Base-by-base conservation (phyloP, 1,140 invertebrate species). In the Spodoptera litura region DNA sequence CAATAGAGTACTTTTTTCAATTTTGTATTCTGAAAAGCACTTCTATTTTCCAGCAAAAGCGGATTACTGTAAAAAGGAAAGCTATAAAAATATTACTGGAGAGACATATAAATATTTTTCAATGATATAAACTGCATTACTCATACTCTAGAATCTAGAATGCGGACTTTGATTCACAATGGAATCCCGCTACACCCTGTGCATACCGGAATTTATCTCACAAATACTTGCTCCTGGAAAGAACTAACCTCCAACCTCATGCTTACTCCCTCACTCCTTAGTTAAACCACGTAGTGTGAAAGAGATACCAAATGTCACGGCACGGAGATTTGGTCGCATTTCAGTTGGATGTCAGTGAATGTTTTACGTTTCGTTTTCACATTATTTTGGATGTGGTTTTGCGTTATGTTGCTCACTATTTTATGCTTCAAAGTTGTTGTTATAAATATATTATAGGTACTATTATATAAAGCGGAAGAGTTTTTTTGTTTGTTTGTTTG, bases 201-300 rank as follows among this genome's bases (percentile, higher is more conserved):
- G 56, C 71, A 73, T 73, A 73, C 71, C 71, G 71, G 71, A 73
- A 61, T 73, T 73, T 73, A 73, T 73, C 56, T 73, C 52, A 10
- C 9, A 56, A 51, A 68, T 68, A 27, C 49, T 68, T 68, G 64
- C 15, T 31, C 38, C 62, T 31, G 20, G 11, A 52, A 68, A 49
- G 44, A 68, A 35, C 10, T 44, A 66, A 66, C 44, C 44, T 68
- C 49, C 13, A 52, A 49, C 56, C 25, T 13, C 52, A 44, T 44
- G 38, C 25, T 13, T 10, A 61, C 55, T 59, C 71, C 10, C 44
- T 73, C 38, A 61, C 56, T 27, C 71, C 25, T 20, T 13, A 12
- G 9, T 15, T 31, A 58, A 56, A 51, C 49, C n/a, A 10, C 35
- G 2, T 13, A 0, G 38, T 27, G 56, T 49, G 71, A 73, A 44